Conservation (phyloP, 2,113 vertebrate species). For the Rhabdomys dilectus region DNA sequence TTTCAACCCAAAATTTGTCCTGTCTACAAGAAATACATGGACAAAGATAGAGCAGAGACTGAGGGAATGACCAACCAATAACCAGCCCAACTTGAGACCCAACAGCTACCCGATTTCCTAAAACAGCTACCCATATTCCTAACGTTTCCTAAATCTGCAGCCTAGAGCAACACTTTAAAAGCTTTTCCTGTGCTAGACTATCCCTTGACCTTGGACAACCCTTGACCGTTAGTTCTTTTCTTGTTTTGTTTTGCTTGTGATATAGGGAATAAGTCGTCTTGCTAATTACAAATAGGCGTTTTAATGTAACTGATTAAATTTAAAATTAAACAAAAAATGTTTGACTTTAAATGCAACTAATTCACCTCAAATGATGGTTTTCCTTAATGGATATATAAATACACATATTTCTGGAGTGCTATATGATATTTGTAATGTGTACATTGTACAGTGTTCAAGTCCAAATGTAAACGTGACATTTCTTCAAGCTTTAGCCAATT, state of each 20-base stretch:
- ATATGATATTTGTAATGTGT: not conserved
- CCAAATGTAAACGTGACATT: not conserved
- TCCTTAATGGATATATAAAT: not conserved
- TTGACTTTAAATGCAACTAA: slow-evolving; percentile 25
- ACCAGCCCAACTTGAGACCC: no score
- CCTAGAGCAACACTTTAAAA: not conserved
- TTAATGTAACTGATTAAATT: slow-evolving; percentile 39
- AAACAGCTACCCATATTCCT: not conserved
- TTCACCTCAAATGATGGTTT: slow-evolving; percentile 22
- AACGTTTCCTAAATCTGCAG: not conserved
- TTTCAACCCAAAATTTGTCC: no score
- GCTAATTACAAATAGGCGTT: not conserved
- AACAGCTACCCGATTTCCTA: no score
- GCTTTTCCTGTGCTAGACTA: not conserved
- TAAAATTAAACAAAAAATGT: slow-evolving; percentile 8
- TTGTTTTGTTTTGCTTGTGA: not conserved
- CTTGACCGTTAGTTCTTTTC: no score
- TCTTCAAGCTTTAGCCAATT: not conserved
- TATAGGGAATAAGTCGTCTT: not conserved
- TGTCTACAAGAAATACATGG: no score
- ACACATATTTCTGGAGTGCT: not conserved
- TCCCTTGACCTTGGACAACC: not conserved
- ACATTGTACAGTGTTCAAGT: not conserved
- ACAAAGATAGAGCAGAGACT: no score
- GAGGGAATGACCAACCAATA: no score